These are phyloP conservation scores for Ficedula albicollis DNA, from an alignment of 2,797 vertebrate genomes.

Conservation along the genomic window DNA sequence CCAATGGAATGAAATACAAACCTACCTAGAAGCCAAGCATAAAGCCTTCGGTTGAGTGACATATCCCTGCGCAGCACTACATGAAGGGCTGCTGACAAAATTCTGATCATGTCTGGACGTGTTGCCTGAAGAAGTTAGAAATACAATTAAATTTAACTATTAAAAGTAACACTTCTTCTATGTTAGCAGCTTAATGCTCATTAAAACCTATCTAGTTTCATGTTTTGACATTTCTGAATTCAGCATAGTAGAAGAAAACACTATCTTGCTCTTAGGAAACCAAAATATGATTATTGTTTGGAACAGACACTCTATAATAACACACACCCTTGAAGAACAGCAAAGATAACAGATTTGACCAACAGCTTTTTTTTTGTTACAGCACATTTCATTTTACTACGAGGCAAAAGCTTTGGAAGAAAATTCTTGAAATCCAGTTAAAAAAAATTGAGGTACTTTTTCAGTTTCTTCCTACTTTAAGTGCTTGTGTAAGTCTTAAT, in stretches of 20 bases:
- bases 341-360: not conserved
- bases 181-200: not conserved
- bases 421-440: not conserved
- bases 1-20: not conserved
- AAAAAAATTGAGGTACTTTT: not conserved
- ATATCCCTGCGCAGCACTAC: slow-evolving; percentile 98
- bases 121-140: slow-evolving; percentile 84
- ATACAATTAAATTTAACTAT: not conserved
- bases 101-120: slow-evolving; percentile 94
- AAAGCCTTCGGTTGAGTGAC: slow-evolving; percentile 97
- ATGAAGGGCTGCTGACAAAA: slow-evolving; percentile 94
- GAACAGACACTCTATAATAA: not conserved
- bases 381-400: not conserved
- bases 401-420: not conserved
- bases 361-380: not conserved
- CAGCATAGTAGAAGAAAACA: not conserved
- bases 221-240: not conserved
- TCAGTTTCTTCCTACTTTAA: not conserved
- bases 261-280: not conserved
- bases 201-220: not conserved
- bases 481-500: not conserved
- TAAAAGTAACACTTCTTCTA: not conserved
- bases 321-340: not conserved
- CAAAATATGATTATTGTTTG: not conserved
- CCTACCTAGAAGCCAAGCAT: slow-evolving; percentile 97